Evolutionary conservation across 2,888 invertebrate genomes (phyloP), one percentile per base, ranked within the genome.

Genomic region (Hipparchia semele): DNA sequence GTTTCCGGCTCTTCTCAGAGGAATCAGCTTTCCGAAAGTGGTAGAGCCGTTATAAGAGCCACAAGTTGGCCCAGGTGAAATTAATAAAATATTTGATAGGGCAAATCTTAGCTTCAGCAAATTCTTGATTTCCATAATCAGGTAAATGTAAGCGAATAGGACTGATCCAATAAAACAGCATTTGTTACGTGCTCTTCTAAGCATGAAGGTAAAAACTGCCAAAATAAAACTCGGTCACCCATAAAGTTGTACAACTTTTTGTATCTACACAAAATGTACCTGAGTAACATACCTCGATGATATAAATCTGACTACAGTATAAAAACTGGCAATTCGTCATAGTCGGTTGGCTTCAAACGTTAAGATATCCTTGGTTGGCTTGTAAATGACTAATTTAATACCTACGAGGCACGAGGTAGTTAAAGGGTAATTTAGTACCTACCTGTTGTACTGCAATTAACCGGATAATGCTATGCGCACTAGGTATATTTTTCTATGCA

Each of bases 381-480:
- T 33, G 39, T 62, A 49, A 46, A 62, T 62, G n/a, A 46, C 13
- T 49, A 46, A 62, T 62, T 46, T 45, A 62, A 62, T n/a, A 49
- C 45, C 13, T 61, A 39, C 59, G 33, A 33, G 6, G 33, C 46
- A 49, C 12, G 46, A n/a, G 13, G 23, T 23, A 23, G 23, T 23
- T 39, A 4, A 39, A 4, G 39, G 39, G 3, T 39, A 39, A 39
- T 39, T 39, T 4, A 39, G 39, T 39, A 39, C 39, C 39, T 39
- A 39, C 39, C 39, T 39, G 39, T 2, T 39, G 39, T 39, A 39
- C 39, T 39, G 39, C 39, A 39, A 2, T 39, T 2, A 39, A 39
- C 39, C 39, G 39, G 39, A 5, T 39, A 39, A 5, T 39, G 39
- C 2, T 39, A 39, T 39, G 39, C 39, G 5, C 39, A 39, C 39